Conservation (phyloP, 2,888 invertebrate species). For the Tubulanus polymorphus region DNA sequence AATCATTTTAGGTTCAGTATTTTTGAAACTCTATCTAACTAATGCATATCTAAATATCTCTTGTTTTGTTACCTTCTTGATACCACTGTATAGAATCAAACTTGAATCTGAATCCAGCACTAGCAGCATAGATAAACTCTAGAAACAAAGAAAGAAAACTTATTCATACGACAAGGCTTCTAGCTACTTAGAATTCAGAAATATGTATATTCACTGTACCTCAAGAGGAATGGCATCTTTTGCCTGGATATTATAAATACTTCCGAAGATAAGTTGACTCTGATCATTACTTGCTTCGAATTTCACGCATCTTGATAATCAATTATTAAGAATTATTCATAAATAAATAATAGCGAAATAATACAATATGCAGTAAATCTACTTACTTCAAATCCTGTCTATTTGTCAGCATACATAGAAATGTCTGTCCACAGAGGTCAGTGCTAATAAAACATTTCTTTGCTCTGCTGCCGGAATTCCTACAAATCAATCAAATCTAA, state of each 20-base stretch:
- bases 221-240: constrained; percentile 79
- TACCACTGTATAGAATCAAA: constrained; percentile 79
- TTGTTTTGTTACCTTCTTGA: constrained; percentile 69
- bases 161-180: neutral
- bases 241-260: constrained; percentile 68
- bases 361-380: neutral
- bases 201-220: constrained; percentile 52
- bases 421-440: constrained; percentile 82
- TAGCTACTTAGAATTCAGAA: neutral
- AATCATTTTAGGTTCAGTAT: no score
- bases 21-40: constrained; percentile 1
- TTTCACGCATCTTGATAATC: constrained; percentile 45
- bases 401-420: constrained; percentile 68
- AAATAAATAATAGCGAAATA: neutral
- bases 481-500: neutral
- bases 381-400: constrained; percentile 63
- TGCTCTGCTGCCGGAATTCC: constrained; percentile 63
- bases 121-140: constrained; percentile 76
- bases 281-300: constrained; percentile 53
- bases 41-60: no score
- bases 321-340: neutral
- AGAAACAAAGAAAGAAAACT: constrained; percentile 28
- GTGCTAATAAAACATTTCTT: constrained; percentile 75
- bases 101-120: constrained; percentile 75
- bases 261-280: constrained; percentile 71